Evolutionary conservation across 1,140 invertebrate species (phyloP).

Genomic region (Parapsyche elsis): DNA sequence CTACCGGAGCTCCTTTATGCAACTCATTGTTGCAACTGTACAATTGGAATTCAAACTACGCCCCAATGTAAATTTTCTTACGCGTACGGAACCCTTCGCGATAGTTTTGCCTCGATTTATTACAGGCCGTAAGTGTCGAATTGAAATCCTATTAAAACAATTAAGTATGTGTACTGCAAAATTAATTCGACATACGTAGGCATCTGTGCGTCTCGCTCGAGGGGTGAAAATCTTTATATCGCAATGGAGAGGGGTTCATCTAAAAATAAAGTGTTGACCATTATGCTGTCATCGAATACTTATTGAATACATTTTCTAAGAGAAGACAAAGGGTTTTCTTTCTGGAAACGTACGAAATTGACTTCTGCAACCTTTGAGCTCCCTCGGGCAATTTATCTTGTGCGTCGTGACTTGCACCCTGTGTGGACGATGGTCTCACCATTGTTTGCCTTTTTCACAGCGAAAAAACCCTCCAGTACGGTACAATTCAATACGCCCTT

Average conservation of each 20-base stretch:
- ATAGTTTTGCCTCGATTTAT: background rate
- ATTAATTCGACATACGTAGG: too few species aligned
- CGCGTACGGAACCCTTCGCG: background rate
- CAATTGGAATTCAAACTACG: slow-evolving; percentile 45
- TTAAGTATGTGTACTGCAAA: too few species aligned
- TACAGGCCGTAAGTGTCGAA: too few species aligned
- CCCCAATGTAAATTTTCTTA: slow-evolving; percentile 45
- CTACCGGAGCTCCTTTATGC: slow-evolving; percentile 1
- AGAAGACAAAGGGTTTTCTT: slow-evolving; percentile 41
- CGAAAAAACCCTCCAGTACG: background rate
- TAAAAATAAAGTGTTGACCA: slow-evolving; percentile 44
- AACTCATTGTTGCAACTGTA: slow-evolving; percentile 28
- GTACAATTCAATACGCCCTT: background rate
- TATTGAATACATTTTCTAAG: slow-evolving; percentile 43
- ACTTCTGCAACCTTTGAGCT: slow-evolving; percentile 53
- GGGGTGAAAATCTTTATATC: background rate
- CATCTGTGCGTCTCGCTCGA: background rate
- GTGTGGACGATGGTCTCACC: slow-evolving; percentile 15
- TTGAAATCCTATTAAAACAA: too few species aligned
- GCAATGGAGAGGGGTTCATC: background rate
- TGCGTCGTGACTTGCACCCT: slow-evolving; percentile 43
- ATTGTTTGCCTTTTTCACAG: slow-evolving; percentile 10
- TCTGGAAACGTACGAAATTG: slow-evolving; percentile 48
- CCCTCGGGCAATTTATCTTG: slow-evolving; percentile 52
- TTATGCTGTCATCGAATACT: slow-evolving; percentile 45